Conservation (phyloP, 2,888 invertebrate species). For the Pegoplata infirma region DNA sequence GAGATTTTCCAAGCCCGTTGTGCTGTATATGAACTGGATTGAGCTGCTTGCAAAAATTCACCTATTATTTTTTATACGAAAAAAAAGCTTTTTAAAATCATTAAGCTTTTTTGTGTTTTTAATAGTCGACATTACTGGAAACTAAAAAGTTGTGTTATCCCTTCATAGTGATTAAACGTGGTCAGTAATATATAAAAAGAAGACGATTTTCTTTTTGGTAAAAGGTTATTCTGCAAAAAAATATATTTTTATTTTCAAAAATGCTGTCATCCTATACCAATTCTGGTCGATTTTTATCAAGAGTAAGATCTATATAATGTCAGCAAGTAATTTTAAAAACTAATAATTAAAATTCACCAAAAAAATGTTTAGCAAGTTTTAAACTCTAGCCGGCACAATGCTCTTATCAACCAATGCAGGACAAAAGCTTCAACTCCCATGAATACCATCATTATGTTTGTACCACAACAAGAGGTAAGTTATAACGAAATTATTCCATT, state of each 20-base stretch:
- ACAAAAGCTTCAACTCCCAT: constrained; percentile 83
- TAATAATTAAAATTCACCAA: not conserved
- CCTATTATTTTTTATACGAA: too few species aligned
- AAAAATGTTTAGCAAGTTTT: constrained; percentile 52
- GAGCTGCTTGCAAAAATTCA: too few species aligned
- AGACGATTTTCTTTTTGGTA: constrained; percentile 22
- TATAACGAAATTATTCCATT: not conserved
- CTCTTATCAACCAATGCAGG: constrained; percentile 61
- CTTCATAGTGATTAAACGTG: not conserved
- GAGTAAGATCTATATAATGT: constrained; percentile 22
- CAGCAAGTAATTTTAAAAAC: not conserved
- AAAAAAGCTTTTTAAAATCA: too few species aligned
- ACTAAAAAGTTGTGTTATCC: not conserved
- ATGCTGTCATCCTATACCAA: constrained; percentile 54
- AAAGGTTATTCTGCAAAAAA: constrained; percentile 42
- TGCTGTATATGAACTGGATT: too few species aligned
- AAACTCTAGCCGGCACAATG: constrained; percentile 50
- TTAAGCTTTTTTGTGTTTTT: too few species aligned
- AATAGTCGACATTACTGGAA: too few species aligned
- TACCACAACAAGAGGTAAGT: constrained; percentile 97
- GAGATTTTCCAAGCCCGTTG: too few species aligned
- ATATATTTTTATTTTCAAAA: constrained; percentile 26
- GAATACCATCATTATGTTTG: constrained; percentile 97
- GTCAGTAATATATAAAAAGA: too few species aligned
- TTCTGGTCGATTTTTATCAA: constrained; percentile 48